Evolutionary conservation across 2,888 invertebrate species (phyloP), one percentile per base, ranked within the genome.

Genomic region (Xanthorhoe designata): DNA sequence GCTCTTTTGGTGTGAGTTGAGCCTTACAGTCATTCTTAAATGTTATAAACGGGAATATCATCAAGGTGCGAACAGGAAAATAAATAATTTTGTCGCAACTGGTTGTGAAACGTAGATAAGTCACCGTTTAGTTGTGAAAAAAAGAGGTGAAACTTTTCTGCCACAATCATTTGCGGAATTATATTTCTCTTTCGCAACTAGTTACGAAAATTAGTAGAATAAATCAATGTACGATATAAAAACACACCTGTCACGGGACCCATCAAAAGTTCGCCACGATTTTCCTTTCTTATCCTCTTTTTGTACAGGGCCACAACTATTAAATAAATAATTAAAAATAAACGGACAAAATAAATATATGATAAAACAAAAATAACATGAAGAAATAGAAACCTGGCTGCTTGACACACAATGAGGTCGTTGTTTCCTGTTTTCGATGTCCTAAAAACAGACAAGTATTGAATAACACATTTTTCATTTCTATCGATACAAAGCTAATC

Each of bases 181-280:
- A n/a, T n/a, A n/a, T n/a, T n/a, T n/a, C n/a, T n/a, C n/a, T n/a
- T n/a, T n/a, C n/a, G n/a, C n/a, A n/a, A n/a, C n/a, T n/a, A n/a
- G n/a, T n/a, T n/a, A n/a, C n/a, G n/a, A n/a, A n/a, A n/a, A n/a
- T n/a, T n/a, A n/a, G n/a, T n/a, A n/a, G n/a, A n/a, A n/a, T n/a
- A n/a, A n/a, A n/a, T n/a, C n/a, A n/a, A n/a, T n/a, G n/a, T n/a
- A n/a, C n/a, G n/a, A n/a, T n/a, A n/a, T n/a, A 15, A 51, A 53
- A 51, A 58, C 55, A 29, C 45, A 71, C 67, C 52, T 52, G 24
- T 63, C 64, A 13, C 45, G 15, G 6, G 64, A 18, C 7, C 70
- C 69, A 35, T 72, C 70, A 49, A 66, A 66, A 2, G 53, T 70
- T 2, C 70, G 65, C 68, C 66, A 62, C 1, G 67, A 2, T 51